Base-by-base conservation (phyloP, 2,888 invertebrate genomes). In the Melieria crassipennis region DNA sequence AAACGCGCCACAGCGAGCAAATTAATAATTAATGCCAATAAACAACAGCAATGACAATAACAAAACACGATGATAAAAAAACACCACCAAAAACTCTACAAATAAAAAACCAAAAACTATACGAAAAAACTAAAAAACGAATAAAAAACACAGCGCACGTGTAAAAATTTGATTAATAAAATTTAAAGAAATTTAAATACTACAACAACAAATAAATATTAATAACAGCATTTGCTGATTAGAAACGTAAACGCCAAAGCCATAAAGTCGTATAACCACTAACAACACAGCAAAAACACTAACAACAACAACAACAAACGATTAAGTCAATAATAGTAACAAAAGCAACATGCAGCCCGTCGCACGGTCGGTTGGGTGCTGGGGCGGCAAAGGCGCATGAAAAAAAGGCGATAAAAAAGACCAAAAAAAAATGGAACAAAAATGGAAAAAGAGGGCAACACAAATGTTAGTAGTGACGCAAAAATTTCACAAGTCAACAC, bases 31-130 rank as follows among this genome's bases (percentile, higher is more conserved):
- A 52, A 52, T 52, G 9, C 52, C 11, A 50, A 50, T 50, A 50
- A 63, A 65, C 30, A 72, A 69, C n/a, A 56, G 57, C 9, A 48
- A 16, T 50, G 11, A 65, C 55, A 65, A 48, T 16, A 65, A 57
- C 13, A 47, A 58, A 30, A 66, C 55, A 61, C 58, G 65, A 70
- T 70, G 58, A 48, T 43, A 58, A 50, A 42, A 42, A 60, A 60
- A 45, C 16, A 65, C 55, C 52, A 67, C 50, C 30, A 74, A 73
- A 73, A 73, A 71, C 69, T 73, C 65, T 75, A 73, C 4, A 52
- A 30, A n/a, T 11, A 52, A n/a, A 4, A 52, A 6, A 52, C n/a
- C 52, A 52, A 52, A 52, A 52, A 52, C 5, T 5, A 52, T 6
- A 30, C 30, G 30, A 30, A 30, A 52, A 52, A 52, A 52, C 4